Evolutionary conservation across 2,797 vertebrate genomes (phyloP).

Genomic region (Diplodus sargus): DNA sequence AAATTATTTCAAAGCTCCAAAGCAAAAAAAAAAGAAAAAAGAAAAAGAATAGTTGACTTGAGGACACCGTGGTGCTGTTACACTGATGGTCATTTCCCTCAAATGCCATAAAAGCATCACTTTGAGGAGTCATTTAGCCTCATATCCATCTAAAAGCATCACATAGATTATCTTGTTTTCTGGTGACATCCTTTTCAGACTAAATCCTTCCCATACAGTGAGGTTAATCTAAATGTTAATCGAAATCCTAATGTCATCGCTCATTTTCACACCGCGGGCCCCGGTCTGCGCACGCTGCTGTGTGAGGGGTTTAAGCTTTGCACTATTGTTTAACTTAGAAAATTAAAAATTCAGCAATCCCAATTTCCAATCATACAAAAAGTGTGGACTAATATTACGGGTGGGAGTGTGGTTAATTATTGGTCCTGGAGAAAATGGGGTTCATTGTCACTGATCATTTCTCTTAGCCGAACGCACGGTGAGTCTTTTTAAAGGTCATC

Average conservation of each 20-base stretch:
- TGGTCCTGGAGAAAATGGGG: slow-evolving; percentile 22
- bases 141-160: slow-evolving; percentile 51
- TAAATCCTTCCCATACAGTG: slow-evolving; percentile 30
- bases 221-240: slow-evolving; percentile 67
- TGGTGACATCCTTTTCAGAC: slow-evolving; percentile 33
- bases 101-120: slow-evolving; percentile 55
- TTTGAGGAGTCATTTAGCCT: slow-evolving; percentile 44
- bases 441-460: slow-evolving; percentile 43
- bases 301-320: slow-evolving; percentile 2
- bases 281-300: neutral
- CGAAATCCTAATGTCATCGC: slow-evolving; percentile 28
- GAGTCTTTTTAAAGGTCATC: slow-evolving; percentile 38
- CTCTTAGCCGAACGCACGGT: slow-evolving; percentile 1
- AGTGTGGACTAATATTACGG: slow-evolving; percentile 22
- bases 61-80: slow-evolving; percentile 7
- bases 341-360: slow-evolving; percentile 40
- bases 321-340: slow-evolving; percentile 38
- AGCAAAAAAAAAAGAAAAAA: neutral
- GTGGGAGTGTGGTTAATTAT: slow-evolving; percentile 26
- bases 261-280: slow-evolving; percentile 28
- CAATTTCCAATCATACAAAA: slow-evolving; percentile 30
- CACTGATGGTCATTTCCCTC: slow-evolving; percentile 24
- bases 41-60: neutral
- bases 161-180: slow-evolving; percentile 48
- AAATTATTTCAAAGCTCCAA: slow-evolving; percentile 5